Conservation (phyloP, 2,888 invertebrate genomes). For the Bhutanitis thaidina region DNA sequence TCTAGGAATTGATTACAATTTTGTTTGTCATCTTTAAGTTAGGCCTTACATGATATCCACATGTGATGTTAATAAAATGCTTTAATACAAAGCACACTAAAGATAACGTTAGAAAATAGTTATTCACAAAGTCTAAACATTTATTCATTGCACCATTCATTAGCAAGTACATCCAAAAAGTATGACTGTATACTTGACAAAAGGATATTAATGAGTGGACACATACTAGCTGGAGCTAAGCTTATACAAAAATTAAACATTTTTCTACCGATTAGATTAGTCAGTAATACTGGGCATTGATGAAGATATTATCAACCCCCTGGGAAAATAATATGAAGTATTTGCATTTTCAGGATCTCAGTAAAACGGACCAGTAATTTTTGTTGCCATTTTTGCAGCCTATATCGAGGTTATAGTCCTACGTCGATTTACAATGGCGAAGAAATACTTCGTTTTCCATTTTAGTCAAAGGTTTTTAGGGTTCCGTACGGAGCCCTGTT, state of each 20-base stretch:
- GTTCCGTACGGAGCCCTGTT: too few relatives aligned
- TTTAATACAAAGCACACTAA: neutral
- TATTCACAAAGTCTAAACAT: neutral
- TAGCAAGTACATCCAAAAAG: neutral
- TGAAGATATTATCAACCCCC: too few relatives aligned
- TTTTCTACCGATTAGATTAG: too few relatives aligned
- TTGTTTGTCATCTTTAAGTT: constrained; percentile 21
- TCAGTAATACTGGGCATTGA: too few relatives aligned
- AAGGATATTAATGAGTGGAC: neutral
- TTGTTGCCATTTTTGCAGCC: too few relatives aligned
- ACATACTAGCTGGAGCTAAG: neutral
- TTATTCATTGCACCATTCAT: neutral
- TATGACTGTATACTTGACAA: constrained; percentile 4
- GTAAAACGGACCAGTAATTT: too few relatives aligned
- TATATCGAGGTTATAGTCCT: too few relatives aligned
- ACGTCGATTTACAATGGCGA: too few relatives aligned
- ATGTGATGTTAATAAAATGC: constrained; percentile 27
- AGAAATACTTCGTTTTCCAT: too few relatives aligned
- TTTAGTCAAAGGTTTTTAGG: too few relatives aligned
- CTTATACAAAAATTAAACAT: neutral
- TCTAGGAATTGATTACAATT: constrained; percentile 8
- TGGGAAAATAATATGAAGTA: too few relatives aligned
- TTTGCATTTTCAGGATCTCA: too few relatives aligned
- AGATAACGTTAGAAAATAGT: neutral
- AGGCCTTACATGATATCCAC: constrained; percentile 27